Conservation (phyloP, 2,888 invertebrate species). For the Drosophila formosana region DNA sequence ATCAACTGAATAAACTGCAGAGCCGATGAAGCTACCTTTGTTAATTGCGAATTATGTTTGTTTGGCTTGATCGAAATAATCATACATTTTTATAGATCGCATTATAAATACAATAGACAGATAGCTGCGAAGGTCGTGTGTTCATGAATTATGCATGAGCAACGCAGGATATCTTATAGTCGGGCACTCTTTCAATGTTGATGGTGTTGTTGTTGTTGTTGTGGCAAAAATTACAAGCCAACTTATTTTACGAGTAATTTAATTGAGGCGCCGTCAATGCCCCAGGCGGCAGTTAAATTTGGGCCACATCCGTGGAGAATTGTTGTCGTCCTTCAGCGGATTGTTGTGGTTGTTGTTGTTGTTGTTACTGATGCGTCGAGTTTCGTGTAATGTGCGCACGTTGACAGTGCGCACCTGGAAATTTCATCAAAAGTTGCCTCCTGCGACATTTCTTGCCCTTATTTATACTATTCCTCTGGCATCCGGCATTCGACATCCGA, state of each 20-base stretch:
- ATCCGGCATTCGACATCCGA: slow-evolving; percentile 38
- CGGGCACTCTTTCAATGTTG: background rate
- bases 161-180: background rate
- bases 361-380: slow-evolving; percentile 7
- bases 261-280: slow-evolving; percentile 20
- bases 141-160: slow-evolving; percentile 13
- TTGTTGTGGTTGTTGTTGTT: slow-evolving; percentile 9
- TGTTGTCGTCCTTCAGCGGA: slow-evolving; percentile 13
- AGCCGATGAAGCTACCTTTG: background rate
- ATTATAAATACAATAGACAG: too few species aligned
- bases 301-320: slow-evolving; percentile 56
- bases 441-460: slow-evolving; percentile 26
- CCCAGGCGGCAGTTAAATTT: slow-evolving; percentile 50
- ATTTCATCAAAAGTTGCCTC: slow-evolving; percentile 65
- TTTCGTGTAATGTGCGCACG: slow-evolving; percentile 40
- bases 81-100: background rate
- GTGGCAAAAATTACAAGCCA: slow-evolving; percentile 2
- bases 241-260: slow-evolving; percentile 28
- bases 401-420: slow-evolving; percentile 32
- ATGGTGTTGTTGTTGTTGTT: background rate
- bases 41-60: slow-evolving; percentile 1
- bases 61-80: background rate
- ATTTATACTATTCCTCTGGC: slow-evolving; percentile 20
- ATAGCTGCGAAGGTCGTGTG: too few species aligned
- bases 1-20: too few species aligned